These are phyloP conservation scores for Gasteruption jaculator DNA, from an alignment of 2,888 invertebrate species.

Conservation along the genomic window DNA sequence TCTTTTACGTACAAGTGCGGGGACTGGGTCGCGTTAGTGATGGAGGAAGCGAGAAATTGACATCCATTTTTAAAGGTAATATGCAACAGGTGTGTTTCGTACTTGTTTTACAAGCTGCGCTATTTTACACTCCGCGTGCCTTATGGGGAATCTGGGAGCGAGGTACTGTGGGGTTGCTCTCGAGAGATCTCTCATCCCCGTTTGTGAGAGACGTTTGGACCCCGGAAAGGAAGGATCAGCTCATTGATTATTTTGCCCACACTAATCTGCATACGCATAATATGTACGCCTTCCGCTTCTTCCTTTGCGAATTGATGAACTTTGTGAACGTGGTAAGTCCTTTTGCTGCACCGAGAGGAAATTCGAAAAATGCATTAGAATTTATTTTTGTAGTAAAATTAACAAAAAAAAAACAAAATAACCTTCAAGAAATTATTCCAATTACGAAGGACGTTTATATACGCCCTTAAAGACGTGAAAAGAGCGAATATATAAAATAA, in stretches of 20 bases:
- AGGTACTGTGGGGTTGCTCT: constrained; percentile 59
- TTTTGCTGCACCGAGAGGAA: constrained; percentile 15
- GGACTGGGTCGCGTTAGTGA: too few species aligned
- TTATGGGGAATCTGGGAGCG: constrained; percentile 72
- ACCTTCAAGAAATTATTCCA: neutral
- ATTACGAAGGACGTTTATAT: constrained; percentile 2
- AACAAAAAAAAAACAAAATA: neutral
- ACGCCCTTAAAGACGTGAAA: too few species aligned
- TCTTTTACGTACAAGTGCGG: too few species aligned
- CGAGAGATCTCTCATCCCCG: constrained; percentile 58
- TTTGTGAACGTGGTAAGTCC: constrained; percentile 66
- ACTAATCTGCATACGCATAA: constrained; percentile 59
- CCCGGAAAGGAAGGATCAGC: constrained; percentile 54
- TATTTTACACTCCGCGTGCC: constrained; percentile 68
- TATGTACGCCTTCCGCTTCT: constrained; percentile 64
- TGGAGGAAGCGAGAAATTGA: neutral
- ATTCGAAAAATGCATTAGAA: constrained; percentile 3
- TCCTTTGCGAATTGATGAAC: constrained; percentile 71
- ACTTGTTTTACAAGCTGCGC: constrained; percentile 62
- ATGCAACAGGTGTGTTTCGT: constrained; percentile 56
- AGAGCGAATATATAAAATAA: too few species aligned
- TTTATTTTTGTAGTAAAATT: too few species aligned
- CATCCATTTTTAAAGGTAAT: constrained; percentile 3
- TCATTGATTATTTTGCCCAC: constrained; percentile 58
- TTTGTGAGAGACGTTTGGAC: constrained; percentile 59